Base-by-base conservation (phyloP, 2,113 vertebrate species). In the Silurus meridionalis region DNA sequence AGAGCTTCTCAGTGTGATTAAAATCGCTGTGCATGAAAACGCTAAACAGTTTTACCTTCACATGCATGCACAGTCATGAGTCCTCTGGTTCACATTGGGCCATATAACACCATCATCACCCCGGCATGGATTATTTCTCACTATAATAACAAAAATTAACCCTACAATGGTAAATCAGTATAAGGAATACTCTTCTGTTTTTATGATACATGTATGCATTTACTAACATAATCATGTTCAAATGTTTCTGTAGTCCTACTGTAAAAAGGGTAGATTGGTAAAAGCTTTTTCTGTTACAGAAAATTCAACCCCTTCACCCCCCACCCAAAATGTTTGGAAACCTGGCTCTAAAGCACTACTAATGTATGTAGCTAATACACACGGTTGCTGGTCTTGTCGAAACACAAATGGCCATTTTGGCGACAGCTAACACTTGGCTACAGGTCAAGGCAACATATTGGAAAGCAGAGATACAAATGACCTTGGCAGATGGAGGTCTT, bases 401-500 rank as follows among this genome's bases (percentile, higher is more conserved):
- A 88, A 37, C 71, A 10, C 55, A 87, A 85, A 64, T 85, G 60
- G 63, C 63, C 79, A 25, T 61, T 83, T 61, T 81, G 72, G 52
- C 28, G 0, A 64, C n/a, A 53, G 84, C 84, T 61, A 80, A 77
- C 58, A 67, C 86, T 80, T 86, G 75, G 74, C 85, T 52, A 63
- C 28, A 52, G 80, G 66, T 75, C 74, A 69, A 67, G 63, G 85
- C 64, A 67, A 78, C 86, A 87, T 87, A 87, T 63, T 83, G 81
- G 81, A 72, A 15, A 72, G 11, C 72, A 80, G 87, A 58, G 69
- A 63, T 57, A 85, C 87, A 75, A 81, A 63, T 85, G 83, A 82
- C 72, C 77, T 57, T 57, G 67, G 84, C 83, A 87, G 86, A 87
- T 87, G 86, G 86, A 83, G 71, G 80, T 48, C 37, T 58, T 55